These are phyloP conservation scores for Drosophila baimaii DNA, from an alignment of 1,140 invertebrate species.

Conservation along the genomic window DNA sequence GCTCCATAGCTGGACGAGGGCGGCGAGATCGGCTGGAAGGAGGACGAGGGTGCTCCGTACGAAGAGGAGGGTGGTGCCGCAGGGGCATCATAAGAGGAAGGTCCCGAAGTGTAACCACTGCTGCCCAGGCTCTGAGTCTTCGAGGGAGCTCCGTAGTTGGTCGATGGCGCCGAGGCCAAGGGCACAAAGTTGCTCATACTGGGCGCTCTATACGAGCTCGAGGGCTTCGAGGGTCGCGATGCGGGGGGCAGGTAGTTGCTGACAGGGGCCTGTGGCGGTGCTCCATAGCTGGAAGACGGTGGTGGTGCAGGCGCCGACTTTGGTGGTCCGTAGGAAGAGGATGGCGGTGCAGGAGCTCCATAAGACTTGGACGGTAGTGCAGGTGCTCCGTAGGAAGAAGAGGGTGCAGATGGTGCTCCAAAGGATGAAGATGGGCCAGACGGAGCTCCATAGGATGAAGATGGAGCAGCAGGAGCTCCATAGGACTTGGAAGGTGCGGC, in stretches of 20 bases:
- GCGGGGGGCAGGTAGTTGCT: conserved; percentile 68
- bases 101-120: conserved; percentile 72
- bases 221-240: conserved; percentile 54
- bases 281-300: conserved; percentile 83
- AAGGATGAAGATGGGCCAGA: no score
- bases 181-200: conserved; percentile 84
- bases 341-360: conserved; percentile 18
- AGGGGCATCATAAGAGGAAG: conserved; percentile 50
- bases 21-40: conserved; percentile 68
- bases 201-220: conserved; percentile 75
- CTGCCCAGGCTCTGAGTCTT: conserved; percentile 63
- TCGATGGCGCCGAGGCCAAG: conserved; percentile 67
- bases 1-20: conserved; percentile 50
- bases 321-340: conserved; percentile 52
- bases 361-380: no score
- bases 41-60: conserved; percentile 84
- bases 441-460: no score
- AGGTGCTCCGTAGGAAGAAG: no score
- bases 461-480: no score
- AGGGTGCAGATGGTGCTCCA: no score
- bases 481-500: no score
- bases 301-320: conserved; percentile 69
- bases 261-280: conserved; percentile 60
- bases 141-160: conserved; percentile 80
- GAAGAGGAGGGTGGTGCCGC: conserved; percentile 70